Conservation (phyloP, 1,140 invertebrate species). For the Homalodisca vitripennis region DNA sequence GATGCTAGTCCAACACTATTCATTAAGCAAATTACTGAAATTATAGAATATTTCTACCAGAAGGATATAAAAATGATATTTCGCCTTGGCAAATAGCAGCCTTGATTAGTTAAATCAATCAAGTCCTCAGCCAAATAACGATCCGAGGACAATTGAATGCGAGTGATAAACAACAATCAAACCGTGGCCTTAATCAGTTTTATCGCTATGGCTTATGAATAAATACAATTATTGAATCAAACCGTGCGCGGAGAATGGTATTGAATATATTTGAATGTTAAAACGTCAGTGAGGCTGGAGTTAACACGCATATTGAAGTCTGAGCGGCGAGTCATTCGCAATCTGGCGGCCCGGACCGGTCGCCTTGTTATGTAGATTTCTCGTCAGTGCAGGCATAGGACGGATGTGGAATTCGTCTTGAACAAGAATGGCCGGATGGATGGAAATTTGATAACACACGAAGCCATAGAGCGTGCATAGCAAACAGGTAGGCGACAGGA, state of each 20-base stretch:
- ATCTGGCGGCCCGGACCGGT: too few species aligned
- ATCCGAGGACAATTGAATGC: background rate
- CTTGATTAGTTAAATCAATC: too few species aligned
- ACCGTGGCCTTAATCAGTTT: conserved; percentile 3
- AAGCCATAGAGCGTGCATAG: conserved; percentile 11
- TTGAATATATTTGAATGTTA: conserved; percentile 15
- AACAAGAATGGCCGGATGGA: conserved; percentile 5
- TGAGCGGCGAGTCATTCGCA: too few species aligned
- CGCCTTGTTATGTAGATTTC: too few species aligned
- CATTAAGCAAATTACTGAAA: too few species aligned
- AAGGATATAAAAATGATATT: too few species aligned
- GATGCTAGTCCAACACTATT: too few species aligned
- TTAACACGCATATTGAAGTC: too few species aligned
- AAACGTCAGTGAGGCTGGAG: too few species aligned
- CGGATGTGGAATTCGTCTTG: background rate
- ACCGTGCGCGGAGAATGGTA: conserved; percentile 1
- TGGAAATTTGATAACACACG: conserved; percentile 13
- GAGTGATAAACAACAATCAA: conserved; percentile 6
- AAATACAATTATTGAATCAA: conserved; percentile 24
- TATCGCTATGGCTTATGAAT: conserved; percentile 26
- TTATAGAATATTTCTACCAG: too few species aligned
- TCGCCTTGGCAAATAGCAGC: too few species aligned
- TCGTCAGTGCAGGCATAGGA: too few species aligned
- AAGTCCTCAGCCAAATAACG: background rate
- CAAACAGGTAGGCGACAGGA: conserved; percentile 6